Base-by-base conservation (phyloP, 1,140 invertebrate species). In the Drosophila chauvacae region DNA sequence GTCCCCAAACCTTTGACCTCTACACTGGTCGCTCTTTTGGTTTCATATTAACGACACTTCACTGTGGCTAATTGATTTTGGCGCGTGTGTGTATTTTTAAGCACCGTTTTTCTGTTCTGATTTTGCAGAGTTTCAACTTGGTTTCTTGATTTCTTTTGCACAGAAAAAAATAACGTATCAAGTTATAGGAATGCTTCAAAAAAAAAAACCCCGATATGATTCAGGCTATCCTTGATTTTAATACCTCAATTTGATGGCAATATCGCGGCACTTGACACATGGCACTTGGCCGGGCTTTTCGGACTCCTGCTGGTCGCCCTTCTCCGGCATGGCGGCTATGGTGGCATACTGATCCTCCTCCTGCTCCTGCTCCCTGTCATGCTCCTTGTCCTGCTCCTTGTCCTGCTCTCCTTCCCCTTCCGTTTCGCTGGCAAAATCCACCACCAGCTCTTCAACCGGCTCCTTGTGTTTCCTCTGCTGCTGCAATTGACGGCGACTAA, bases 161-260 rank as follows among this genome's bases (percentile, higher is more conserved):
- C 53, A 23, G 53, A 56, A 39, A 56, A 55, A 55, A 55, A 56
- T 10, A 39, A 7, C 20, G 4, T 16, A 2, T 53, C 4, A 2
- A 20, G 7, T 7, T 14, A 1, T 14, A 20, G 2, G 30, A 53
- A 9, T 20, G 14, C n/a, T 13, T 4, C 0, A 33, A 33, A 33
- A 33, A 35, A 9, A 35, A n/a, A n/a, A n/a, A n/a, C n/a, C 2
- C 33, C 2, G 30, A 30, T 30, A 30, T 30, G 30, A 9, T 30
- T 30, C 30, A 9, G 7, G 30, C 7, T 30, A 26, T 26, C 16
- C 9, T 7, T 1, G 23, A 28, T 28, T 26, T 11, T 5, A 7
- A 23, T 57, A 91, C 90, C 90, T 91, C 62, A 91, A 70, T 77
- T 90, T 91, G 50, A 90, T 86, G 76, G 90, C 90, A 71, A 91